Conservation (phyloP, 2,113 vertebrate species). For the Oncorhynchus gorbuscha region DNA sequence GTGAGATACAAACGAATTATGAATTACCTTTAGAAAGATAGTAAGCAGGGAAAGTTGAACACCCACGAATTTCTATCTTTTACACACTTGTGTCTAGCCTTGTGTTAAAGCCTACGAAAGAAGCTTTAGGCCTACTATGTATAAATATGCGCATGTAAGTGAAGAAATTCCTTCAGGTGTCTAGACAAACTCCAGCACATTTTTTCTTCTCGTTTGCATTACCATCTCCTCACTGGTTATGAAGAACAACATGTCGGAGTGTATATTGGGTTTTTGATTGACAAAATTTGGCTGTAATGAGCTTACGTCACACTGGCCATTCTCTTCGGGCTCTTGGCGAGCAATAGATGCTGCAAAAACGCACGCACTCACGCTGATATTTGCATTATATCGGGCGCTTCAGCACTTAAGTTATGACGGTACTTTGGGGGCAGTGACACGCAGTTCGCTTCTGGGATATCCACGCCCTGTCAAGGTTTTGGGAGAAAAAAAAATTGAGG, state of each 20-base stretch:
- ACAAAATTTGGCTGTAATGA: not conserved
- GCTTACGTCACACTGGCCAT: not conserved
- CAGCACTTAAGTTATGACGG: slow-evolving; percentile 16
- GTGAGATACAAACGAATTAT: not conserved
- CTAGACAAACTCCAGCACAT: not conserved
- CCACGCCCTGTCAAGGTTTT: not conserved
- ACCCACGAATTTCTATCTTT: not conserved
- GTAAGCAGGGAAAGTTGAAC: too few species aligned
- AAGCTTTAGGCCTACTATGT: not conserved
- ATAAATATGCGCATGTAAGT: not conserved
- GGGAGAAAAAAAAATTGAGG: too few species aligned
- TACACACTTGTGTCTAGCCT: not conserved
- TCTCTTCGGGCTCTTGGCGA: not conserved
- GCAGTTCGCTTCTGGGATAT: slow-evolving; percentile 6
- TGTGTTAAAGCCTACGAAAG: not conserved
- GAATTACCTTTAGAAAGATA: not conserved
- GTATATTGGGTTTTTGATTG: not conserved
- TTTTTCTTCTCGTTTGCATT: not conserved
- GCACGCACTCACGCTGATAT: not conserved
- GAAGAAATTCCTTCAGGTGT: not conserved
- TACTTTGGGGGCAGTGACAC: not conserved
- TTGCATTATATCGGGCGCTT: too few species aligned
- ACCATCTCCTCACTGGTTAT: not conserved
- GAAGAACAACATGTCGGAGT: not conserved
- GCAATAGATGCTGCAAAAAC: not conserved